Conservation (phyloP, 2,888 invertebrate species). For the Neoascia interrupta region DNA sequence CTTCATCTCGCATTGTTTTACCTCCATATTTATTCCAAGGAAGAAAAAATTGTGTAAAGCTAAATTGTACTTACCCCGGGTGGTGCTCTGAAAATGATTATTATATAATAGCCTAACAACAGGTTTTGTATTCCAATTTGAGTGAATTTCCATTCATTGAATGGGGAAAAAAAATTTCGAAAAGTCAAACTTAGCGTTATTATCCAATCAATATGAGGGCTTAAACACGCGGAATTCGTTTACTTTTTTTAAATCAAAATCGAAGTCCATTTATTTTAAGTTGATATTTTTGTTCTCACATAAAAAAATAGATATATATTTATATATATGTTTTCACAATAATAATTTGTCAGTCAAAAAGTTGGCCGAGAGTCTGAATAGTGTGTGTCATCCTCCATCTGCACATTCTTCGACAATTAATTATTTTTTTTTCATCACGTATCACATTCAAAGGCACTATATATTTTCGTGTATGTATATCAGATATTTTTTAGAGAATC, state of each 20-base stretch:
- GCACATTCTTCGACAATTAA: slow-evolving; percentile 50
- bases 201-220: slow-evolving; percentile 55
- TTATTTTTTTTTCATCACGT: slow-evolving; percentile 41
- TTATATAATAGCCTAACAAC: slow-evolving; percentile 24
- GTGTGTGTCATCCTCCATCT: slow-evolving; percentile 60
- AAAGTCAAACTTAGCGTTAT: slow-evolving; percentile 47
- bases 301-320: slow-evolving; percentile 57
- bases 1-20: slow-evolving; percentile 70
- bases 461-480: slow-evolving; percentile 65
- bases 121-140: slow-evolving; percentile 43
- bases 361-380: slow-evolving; percentile 77
- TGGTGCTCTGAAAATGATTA: slow-evolving; percentile 40
- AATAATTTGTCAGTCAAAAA: slow-evolving; percentile 79
- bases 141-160: slow-evolving; percentile 27
- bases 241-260: slow-evolving; percentile 74
- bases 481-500: slow-evolving; percentile 39
- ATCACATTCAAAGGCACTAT: slow-evolving; percentile 67
- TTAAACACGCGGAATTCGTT: slow-evolving; percentile 37
- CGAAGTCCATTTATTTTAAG: slow-evolving; percentile 79
- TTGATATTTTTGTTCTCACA: slow-evolving; percentile 80
- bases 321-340: slow-evolving; percentile 66
- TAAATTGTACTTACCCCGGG: slow-evolving; percentile 59
- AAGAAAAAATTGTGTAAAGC: slow-evolving; percentile 41
- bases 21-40: slow-evolving; percentile 61
- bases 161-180: slow-evolving; percentile 61